phyloP scores from a whole-genome alignment of 2,888 invertebrate genomes.

The Drosophila anomelani region DNA sequence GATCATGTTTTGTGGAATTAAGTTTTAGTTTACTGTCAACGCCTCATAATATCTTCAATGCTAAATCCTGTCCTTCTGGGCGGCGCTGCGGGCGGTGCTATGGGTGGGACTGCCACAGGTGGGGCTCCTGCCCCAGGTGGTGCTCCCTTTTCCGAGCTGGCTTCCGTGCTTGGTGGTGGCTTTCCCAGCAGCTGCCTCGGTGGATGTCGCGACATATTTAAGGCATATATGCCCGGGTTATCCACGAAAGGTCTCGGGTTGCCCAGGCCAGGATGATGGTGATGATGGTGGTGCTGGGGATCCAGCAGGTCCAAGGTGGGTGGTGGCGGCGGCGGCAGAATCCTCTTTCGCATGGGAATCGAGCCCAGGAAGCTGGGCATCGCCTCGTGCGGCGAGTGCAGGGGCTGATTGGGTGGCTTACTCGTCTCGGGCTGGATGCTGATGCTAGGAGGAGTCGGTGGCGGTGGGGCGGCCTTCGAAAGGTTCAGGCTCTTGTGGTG shows the following conservation, averaged over 20 bases:
- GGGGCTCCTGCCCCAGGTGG: slow-evolving; percentile 52
- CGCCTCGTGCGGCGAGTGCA: slow-evolving; percentile 83
- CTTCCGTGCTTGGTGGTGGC: slow-evolving; percentile 47
- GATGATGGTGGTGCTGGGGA: slow-evolving; percentile 18
- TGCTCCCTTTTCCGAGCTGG: slow-evolving; percentile 79
- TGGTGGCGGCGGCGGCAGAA: slow-evolving; percentile 64
- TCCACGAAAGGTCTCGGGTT: slow-evolving; percentile 60
- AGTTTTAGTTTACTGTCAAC: slow-evolving; percentile 83
- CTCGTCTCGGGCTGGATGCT: slow-evolving; percentile 81
- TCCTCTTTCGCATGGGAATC: slow-evolving; percentile 83
- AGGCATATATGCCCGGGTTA: slow-evolving; percentile 65
- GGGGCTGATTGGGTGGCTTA: slow-evolving; percentile 81
- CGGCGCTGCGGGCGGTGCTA: slow-evolving; percentile 79
- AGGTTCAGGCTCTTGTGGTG: slow-evolving; percentile 86
- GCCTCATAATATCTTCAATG: slow-evolving; percentile 96
- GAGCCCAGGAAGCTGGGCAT: slow-evolving; percentile 84
- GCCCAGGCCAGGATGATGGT: slow-evolving; percentile 45
- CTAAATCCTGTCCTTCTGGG: slow-evolving; percentile 93
- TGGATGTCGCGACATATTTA: slow-evolving; percentile 83
- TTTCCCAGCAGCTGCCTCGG: slow-evolving; percentile 75
- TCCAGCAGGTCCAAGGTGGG: slow-evolving; percentile 72
- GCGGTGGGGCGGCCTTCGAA: slow-evolving; percentile 51
- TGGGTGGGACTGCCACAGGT: slow-evolving; percentile 84
- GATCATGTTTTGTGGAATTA: slow-evolving; percentile 3
- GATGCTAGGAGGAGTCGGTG: slow-evolving; percentile 56